Conservation (phyloP, 2,888 invertebrate species). For the Xylota sylvarum region DNA sequence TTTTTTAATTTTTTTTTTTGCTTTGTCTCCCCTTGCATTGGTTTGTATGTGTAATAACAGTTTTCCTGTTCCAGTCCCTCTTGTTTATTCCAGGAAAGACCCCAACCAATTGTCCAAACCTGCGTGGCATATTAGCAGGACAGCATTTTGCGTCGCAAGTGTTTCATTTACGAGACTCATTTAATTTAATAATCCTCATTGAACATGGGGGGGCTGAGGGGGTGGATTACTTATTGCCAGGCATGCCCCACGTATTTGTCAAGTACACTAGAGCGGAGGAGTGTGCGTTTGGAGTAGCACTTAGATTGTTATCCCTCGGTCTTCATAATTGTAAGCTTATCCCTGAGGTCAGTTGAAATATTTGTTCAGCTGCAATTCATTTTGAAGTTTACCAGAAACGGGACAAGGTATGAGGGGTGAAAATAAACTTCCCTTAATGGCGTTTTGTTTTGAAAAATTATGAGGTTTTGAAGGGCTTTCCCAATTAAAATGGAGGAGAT, state of each 20-base stretch:
- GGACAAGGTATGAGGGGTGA: not conserved
- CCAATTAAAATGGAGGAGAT: not conserved
- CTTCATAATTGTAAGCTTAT: conserved; percentile 8
- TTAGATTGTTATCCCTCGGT: conserved; percentile 1
- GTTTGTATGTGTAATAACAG: too few species aligned
- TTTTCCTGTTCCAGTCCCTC: not conserved
- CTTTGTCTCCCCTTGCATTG: not conserved
- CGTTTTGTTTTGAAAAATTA: conserved; percentile 12
- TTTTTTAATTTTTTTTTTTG: not conserved
- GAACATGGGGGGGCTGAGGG: not conserved
- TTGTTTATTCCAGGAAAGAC: not conserved
- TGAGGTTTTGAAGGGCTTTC: not conserved
- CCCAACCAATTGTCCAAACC: not conserved
- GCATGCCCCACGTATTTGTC: conserved; percentile 23
- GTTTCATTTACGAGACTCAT: conserved; percentile 30
- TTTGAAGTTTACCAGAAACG: not conserved
- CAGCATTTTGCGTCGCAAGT: not conserved
- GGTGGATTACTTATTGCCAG: not conserved
- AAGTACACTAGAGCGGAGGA: not conserved
- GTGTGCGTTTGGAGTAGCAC: not conserved
- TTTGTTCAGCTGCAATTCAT: conserved; percentile 13
- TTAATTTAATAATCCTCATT: conserved; percentile 47
- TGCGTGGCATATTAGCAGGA: conserved; percentile 13
- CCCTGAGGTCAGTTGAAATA: conserved; percentile 37
- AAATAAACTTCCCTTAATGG: not conserved